Base-by-base conservation (phyloP, 2,797 vertebrate species). In the Crypturellus tataupa region DNA sequence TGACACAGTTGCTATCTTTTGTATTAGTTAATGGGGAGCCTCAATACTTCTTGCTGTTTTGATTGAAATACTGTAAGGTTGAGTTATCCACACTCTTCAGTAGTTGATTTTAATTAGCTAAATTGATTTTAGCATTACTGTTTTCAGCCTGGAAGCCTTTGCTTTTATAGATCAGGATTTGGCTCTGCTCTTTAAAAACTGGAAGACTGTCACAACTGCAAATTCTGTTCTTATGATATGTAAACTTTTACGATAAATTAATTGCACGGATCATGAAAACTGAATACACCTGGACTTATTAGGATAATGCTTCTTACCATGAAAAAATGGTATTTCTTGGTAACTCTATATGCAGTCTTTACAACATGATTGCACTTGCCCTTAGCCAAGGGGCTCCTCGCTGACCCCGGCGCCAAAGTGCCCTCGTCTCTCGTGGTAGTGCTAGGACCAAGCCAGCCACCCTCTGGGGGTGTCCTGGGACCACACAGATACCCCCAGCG, bases 341-440 rank as follows among this genome's bases (percentile, higher is more conserved):
- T 92, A 92, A 95, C 35, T 49, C 29, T 81, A 65, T 76, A 92
- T 35, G 40, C 39, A 69, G n/a, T 62, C 90, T 87, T 80, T 93
- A 35, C 84, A 94, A 90, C 58, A 33, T 1, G 1, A 19, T 64
- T 93, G 70, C 31, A 21, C 55, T 92, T 91, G 58, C 51, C 83
- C 82, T 72, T 55, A 69, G 58, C 69, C 0, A 0, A 84, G 83
- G 35, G 37, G 8, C 91, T 92, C 89, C 49, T 46, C 5, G 69
- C 56, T 92, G 70, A 77, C 67, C n/a, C 58, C 71, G 63, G 11
- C 72, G 53, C 95, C 40, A 21, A 8, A 12, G 40, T 92, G 72
- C 29, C 49, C 65, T 92, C 91, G 85, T 55, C 42, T 78, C 78
- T 59, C 16, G 35, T 25, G 12, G 12, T 65, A 23, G 10, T 1